These are phyloP conservation scores for Ceratitis capitata DNA, from an alignment of 1,140 invertebrate genomes.

Conservation along the genomic window DNA sequence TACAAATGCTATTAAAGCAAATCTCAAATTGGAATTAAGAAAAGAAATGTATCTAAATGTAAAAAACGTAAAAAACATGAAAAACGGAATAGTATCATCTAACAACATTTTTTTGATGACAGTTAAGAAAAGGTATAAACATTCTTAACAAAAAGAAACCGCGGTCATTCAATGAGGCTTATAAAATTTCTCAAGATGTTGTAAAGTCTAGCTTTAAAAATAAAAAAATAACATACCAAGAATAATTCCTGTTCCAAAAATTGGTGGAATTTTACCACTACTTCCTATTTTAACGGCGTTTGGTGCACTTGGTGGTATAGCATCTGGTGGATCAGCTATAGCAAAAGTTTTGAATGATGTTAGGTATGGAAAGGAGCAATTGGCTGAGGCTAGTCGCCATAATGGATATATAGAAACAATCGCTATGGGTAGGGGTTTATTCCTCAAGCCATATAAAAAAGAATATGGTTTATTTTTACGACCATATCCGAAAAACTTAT, in stretches of 20 bases:
- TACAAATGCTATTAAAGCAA: constrained; percentile 46
- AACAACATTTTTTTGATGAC: constrained; percentile 18
- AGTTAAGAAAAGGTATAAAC: background rate
- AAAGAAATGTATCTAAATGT: constrained; percentile 22
- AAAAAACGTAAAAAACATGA: background rate
- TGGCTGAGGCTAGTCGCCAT: too few relatives aligned
- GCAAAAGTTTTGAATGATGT: constrained; percentile 48
- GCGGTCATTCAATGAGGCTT: constrained; percentile 30
- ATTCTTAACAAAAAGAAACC: constrained; percentile 34
- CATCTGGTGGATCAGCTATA: too few relatives aligned
- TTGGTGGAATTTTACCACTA: constrained; percentile 56
- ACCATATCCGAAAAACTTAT: constrained; percentile 43
- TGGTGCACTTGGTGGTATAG: constrained; percentile 49
- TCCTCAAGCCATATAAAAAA: constrained; percentile 56
- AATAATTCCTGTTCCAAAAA: constrained; percentile 59
- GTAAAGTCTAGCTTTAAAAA: constrained; percentile 43
- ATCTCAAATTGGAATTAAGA: constrained; percentile 44
- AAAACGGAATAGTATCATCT: background rate
- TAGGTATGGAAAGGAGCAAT: constrained; percentile 50
- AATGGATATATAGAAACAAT: constrained; percentile 56
- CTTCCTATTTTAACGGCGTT: constrained; percentile 62
- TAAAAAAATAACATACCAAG: constrained; percentile 49
- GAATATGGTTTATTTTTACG: constrained; percentile 46
- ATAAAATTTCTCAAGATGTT: constrained; percentile 43
- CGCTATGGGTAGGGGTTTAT: constrained; percentile 53